A percentile compares a stretch with the other conserved stretches of the same genome.
Evolutionary conservation across 2,888 invertebrate species (phyloP).

Genomic region (Physocephala rufipes): DNA sequence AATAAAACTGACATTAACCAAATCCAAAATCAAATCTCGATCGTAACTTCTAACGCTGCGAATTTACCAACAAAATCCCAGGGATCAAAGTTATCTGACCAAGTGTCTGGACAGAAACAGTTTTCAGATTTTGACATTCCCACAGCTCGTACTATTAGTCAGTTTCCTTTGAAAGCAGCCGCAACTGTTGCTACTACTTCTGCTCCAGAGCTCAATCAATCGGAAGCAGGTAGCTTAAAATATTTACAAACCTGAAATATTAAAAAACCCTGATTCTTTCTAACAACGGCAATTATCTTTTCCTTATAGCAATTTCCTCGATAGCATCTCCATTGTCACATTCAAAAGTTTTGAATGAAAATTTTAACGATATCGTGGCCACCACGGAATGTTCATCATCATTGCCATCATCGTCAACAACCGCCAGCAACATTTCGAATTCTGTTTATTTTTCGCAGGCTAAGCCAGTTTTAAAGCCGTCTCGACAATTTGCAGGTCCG

Average conservation of each 20-base stretch:
- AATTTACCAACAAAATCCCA: slow-evolving; percentile 22
- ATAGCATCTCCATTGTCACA: slow-evolving; percentile 35
- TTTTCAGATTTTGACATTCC: slow-evolving; percentile 8
- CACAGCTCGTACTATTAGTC: neutral
- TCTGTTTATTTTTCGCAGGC: slow-evolving; percentile 57
- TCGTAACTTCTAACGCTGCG: slow-evolving; percentile 63
- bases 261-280: neutral
- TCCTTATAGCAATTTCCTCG: neutral
- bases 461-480: slow-evolving; percentile 54
- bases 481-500: slow-evolving; percentile 54
- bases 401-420: slow-evolving; percentile 23
- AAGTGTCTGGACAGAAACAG: slow-evolving; percentile 61
- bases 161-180: too few species aligned
- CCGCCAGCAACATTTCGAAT: slow-evolving; percentile 49
- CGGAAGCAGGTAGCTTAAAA: neutral
- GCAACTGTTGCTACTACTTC: neutral
- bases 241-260: neutral
- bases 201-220: slow-evolving; percentile 15
- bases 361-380: slow-evolving; percentile 41
- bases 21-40: slow-evolving; percentile 69
- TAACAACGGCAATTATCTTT: neutral
- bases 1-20: slow-evolving; percentile 28
- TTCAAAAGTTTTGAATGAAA: slow-evolving; percentile 42
- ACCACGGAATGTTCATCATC: too few species aligned
- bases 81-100: slow-evolving; percentile 40